Evolutionary conservation across 2,113 vertebrate genomes (phyloP).

Genomic region (Notiomystis cincta): DNA sequence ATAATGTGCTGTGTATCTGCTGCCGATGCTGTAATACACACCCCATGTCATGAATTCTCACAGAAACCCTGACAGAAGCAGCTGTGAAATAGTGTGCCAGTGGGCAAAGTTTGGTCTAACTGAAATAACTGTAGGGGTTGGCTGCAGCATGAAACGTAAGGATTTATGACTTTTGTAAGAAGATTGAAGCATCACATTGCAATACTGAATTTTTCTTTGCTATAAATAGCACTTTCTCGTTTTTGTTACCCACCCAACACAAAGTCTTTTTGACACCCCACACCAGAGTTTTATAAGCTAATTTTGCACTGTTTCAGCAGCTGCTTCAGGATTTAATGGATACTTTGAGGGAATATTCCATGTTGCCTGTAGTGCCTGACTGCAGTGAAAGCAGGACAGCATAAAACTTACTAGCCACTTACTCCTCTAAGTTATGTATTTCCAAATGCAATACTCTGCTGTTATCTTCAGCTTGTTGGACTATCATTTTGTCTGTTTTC

Average conservation of each 20-base stretch:
- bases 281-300: background rate
- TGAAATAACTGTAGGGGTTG: background rate
- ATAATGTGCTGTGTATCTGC: background rate
- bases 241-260: background rate
- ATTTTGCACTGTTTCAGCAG: background rate
- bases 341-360: background rate
- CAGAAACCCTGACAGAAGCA: background rate
- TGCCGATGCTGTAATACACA: fast-evolving
- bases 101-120: background rate
- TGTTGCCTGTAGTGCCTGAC: background rate
- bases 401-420: background rate
- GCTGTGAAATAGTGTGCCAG: background rate
- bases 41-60: background rate
- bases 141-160: background rate
- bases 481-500: background rate
- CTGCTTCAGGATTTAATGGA: background rate
- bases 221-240: background rate
- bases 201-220: background rate
- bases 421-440: background rate
- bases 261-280: background rate
- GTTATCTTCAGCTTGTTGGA: background rate
- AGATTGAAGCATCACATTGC: background rate
- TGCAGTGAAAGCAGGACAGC: background rate
- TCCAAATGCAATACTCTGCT: background rate
- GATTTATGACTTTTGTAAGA: background rate